Evolutionary conservation across 2,797 vertebrate genomes (phyloP).

Genomic region (Lepilemur septentrionalis): DNA sequence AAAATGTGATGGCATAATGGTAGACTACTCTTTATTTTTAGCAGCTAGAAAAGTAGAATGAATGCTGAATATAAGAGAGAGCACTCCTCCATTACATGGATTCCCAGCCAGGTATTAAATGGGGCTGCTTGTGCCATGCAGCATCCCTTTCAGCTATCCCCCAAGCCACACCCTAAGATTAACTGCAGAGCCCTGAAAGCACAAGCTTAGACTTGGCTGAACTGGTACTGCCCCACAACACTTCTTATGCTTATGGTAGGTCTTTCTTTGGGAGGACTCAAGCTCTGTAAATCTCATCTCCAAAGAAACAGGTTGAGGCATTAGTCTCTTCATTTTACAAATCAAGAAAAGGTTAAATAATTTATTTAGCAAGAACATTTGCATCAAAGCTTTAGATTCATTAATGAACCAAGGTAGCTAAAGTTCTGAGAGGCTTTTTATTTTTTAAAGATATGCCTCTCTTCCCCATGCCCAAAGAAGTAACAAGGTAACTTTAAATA

Average conservation of each 20-base stretch:
- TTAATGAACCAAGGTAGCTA: not conserved
- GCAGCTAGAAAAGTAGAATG: not conserved
- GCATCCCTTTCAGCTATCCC: not conserved
- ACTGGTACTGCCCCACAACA: not conserved
- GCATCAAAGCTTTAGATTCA: not conserved
- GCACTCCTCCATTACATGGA: not conserved
- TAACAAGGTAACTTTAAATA: not conserved
- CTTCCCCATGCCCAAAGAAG: not conserved
- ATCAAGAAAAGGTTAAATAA: not conserved
- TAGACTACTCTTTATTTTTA: not conserved
- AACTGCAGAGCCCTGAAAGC: not conserved
- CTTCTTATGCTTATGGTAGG: not conserved
- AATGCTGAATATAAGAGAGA: not conserved
- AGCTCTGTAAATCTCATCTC: not conserved
- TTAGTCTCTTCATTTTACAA: not conserved
- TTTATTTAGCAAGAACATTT: not conserved
- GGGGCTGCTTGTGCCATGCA: too few relatives aligned
- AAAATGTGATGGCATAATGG: not conserved
- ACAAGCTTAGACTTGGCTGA: not conserved
- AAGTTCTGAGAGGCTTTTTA: not conserved
- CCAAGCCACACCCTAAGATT: not conserved
- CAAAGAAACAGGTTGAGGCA: not conserved
- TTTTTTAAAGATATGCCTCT: not conserved
- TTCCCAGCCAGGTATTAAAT: too few relatives aligned
- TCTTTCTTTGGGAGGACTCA: not conserved